phyloP scores from a whole-genome alignment of 2,797 vertebrate species.

The Clamator glandarius region DNA sequence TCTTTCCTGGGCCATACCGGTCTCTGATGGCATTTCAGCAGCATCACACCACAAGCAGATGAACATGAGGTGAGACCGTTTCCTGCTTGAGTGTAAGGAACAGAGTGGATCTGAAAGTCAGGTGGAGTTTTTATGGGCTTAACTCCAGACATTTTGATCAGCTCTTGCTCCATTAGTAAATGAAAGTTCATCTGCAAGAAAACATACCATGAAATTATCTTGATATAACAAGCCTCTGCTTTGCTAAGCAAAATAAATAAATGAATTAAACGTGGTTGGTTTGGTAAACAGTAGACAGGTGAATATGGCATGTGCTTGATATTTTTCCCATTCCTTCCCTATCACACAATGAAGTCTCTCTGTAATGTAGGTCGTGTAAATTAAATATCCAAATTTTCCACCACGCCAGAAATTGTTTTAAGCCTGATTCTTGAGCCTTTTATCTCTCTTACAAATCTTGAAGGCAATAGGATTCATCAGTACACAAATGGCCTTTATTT shows the following conservation, averaged over 20 bases:
- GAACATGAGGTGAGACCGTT: neutral
- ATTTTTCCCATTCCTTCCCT: neutral
- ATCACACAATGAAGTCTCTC: neutral
- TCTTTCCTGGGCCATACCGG: neutral
- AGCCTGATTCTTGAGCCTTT: constrained; percentile 51
- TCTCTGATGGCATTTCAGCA: neutral
- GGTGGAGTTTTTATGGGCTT: neutral
- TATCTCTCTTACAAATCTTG: constrained; percentile 69
- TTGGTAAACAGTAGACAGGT: neutral
- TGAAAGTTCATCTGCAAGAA: neutral
- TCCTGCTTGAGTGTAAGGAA: neutral
- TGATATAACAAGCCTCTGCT: neutral
- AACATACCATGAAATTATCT: neutral
- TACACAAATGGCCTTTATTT: constrained; percentile 72
- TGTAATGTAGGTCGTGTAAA: neutral
- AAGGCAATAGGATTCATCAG: constrained; percentile 71
- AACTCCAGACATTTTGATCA: neutral
- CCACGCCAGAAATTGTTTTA: constrained; percentile 46
- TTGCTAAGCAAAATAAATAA: neutral
- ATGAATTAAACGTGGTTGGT: neutral
- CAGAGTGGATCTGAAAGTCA: too few relatives aligned
- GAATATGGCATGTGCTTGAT: neutral
- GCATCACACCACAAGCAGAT: neutral
- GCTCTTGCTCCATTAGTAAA: neutral
- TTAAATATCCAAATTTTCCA: constrained; percentile 23